Evolutionary conservation across 2,113 vertebrate genomes (phyloP).

Genomic region (Excalfactoria chinensis): DNA sequence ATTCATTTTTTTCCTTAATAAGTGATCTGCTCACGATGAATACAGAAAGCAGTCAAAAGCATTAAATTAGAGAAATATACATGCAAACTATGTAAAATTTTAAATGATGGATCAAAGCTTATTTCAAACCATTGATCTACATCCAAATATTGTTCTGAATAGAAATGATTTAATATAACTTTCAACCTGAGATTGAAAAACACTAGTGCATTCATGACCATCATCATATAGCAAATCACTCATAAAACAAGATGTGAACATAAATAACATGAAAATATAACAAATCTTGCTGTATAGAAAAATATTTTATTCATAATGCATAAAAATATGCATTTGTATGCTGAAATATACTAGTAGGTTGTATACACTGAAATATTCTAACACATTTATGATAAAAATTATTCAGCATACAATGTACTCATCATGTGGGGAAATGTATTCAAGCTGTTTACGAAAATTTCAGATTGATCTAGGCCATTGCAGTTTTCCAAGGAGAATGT

Average conservation of each 20-base stretch:
- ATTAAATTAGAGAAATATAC: neutral
- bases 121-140: slow-evolving; percentile 3
- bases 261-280: neutral
- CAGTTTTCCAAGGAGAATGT: slow-evolving; percentile 11
- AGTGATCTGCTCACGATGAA: neutral
- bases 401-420: neutral
- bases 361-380: neutral
- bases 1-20: slow-evolving; percentile 13
- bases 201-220: neutral
- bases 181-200: neutral
- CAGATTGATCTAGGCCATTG: neutral
- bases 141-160: neutral
- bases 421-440: neutral
- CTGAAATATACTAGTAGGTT: neutral
- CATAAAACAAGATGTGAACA: neutral
- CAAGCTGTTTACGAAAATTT: slow-evolving; percentile 16
- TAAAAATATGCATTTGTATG: neutral
- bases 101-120: neutral
- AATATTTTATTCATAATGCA: neutral
- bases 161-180: neutral
- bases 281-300: neutral
- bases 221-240: neutral
- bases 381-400: slow-evolving; percentile 6
- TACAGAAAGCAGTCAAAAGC: neutral
- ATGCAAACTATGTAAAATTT: neutral